These are phyloP conservation scores for Teleopsis dalmanni DNA, from an alignment of 1,140 invertebrate genomes.

Conservation along the genomic window DNA sequence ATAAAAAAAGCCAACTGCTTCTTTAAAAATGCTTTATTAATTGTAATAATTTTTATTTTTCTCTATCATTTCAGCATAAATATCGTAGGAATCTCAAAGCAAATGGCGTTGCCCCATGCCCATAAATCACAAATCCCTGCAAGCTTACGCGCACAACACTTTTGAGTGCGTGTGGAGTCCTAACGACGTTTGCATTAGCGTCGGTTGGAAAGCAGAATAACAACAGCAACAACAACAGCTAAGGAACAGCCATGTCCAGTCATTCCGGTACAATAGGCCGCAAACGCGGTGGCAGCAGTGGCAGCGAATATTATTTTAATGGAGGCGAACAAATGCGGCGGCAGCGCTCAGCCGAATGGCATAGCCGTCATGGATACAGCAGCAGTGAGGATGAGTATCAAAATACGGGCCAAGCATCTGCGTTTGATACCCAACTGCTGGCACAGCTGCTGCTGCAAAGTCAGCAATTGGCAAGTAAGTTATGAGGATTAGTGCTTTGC, in stretches of 20 bases:
- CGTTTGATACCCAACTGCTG: constrained; percentile 44
- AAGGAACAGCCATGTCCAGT: constrained; percentile 23
- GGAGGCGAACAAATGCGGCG: constrained; percentile 45
- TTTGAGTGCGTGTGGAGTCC: too few species aligned
- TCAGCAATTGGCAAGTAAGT: constrained; percentile 50
- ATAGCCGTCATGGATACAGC: constrained; percentile 52
- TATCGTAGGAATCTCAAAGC: too few species aligned
- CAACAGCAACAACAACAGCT: too few species aligned
- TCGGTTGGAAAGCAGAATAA: too few species aligned
- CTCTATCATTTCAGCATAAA: too few species aligned
- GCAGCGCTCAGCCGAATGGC: constrained; percentile 55
- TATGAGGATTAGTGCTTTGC: neutral
- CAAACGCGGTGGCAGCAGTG: constrained; percentile 39
- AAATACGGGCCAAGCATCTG: constrained; percentile 44
- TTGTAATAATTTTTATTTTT: too few species aligned
- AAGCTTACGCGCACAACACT: too few species aligned
- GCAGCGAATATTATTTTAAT: constrained; percentile 34
- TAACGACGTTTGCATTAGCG: too few species aligned
- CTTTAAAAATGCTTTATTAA: too few species aligned
- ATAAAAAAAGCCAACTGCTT: too few species aligned
- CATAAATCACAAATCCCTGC: too few species aligned
- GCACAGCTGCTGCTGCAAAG: constrained; percentile 52
- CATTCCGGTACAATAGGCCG: constrained; percentile 44
- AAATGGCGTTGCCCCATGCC: too few species aligned
- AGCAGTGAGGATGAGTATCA: constrained; percentile 56